Conservation (phyloP, 2,113 vertebrate genomes). For the Misgurnus mizolepis region DNA sequence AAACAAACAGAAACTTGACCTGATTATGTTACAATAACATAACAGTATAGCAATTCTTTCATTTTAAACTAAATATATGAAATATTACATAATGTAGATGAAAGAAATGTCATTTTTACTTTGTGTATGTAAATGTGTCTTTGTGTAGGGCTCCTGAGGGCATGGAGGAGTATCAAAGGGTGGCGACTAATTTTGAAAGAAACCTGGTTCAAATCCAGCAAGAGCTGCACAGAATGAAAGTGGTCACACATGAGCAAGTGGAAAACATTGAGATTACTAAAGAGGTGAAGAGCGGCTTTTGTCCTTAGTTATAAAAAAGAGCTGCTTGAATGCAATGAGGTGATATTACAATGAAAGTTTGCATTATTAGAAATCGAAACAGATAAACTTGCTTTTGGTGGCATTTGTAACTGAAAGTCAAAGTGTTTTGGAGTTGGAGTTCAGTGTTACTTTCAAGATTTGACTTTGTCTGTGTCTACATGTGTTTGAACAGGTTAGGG, state of each 20-base stretch:
- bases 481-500: slow-evolving; percentile 75
- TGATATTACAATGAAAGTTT: background rate
- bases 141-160: slow-evolving; percentile 65
- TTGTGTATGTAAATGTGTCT: background rate
- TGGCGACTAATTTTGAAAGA: slow-evolving; percentile 67
- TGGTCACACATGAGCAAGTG: slow-evolving; percentile 71
- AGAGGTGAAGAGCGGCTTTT: slow-evolving; percentile 60
- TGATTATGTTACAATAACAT: background rate
- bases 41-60: background rate
- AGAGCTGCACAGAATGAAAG: slow-evolving; percentile 74
- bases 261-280: slow-evolving; percentile 70
- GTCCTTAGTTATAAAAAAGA: background rate
- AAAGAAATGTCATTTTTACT: no score
- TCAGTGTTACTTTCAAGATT: no score
- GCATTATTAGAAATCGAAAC: no score
- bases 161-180: slow-evolving; percentile 74
- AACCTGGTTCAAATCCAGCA: slow-evolving; percentile 72
- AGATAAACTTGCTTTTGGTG: no score
- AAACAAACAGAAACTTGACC: background rate
- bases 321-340: background rate
- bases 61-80: no score
- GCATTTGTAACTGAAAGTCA: no score
- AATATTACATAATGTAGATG: no score
- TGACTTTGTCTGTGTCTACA: background rate
- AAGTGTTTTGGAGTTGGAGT: no score